Base-by-base conservation (phyloP, 1,140 invertebrate genomes). In the Drosophila biarmipes region DNA sequence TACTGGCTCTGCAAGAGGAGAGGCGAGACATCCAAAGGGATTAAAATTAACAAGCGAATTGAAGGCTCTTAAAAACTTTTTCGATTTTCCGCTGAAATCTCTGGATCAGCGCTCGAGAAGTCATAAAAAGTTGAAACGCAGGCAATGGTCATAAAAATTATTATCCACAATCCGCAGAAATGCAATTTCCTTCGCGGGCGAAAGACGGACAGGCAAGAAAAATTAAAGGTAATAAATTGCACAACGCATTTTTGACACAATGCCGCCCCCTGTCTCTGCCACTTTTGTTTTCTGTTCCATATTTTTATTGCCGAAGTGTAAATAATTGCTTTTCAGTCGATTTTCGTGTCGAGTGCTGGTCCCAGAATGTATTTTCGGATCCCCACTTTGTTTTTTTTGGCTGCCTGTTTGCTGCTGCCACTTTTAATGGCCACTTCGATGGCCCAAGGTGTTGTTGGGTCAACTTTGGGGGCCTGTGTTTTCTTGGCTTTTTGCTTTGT, bases 301-400 rank as follows among this genome's bases (percentile, higher is more conserved):
- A 82, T 79, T 89, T 87, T 89, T 87, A 87, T 87, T 87, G 79
- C 75, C 73, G 40, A 81, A 87, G 72, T 87, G 84, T 87, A 87
- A 89, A 89, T 87, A 89, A 89, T 89, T 89, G 84, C 76, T 89
- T 89, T 84, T 79, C 75, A 89, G 75, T 89, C 75, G 82, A 86
- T 78, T 80, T 86, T 86, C 84, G 71, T 82, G 74, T 72, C 78
- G 74, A 86, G 78, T 77, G 72, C 38, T 62, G 56, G 55, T 59
- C 68, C 54, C 35, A 8, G 17, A 57, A 42, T 35, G 58, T 59
- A 51, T 64, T 64, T 29, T 29, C 11, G n/a, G 14, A 3, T 14
- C 24, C 24, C 45, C 45, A 4, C 7, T 17, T 53, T n/a, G n/a
- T 52, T 35, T 31, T 17, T 57, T 56, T 31, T 27, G 29, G 64